Conservation (phyloP, 2,113 vertebrate species). For the Amphiprion ocellaris region DNA sequence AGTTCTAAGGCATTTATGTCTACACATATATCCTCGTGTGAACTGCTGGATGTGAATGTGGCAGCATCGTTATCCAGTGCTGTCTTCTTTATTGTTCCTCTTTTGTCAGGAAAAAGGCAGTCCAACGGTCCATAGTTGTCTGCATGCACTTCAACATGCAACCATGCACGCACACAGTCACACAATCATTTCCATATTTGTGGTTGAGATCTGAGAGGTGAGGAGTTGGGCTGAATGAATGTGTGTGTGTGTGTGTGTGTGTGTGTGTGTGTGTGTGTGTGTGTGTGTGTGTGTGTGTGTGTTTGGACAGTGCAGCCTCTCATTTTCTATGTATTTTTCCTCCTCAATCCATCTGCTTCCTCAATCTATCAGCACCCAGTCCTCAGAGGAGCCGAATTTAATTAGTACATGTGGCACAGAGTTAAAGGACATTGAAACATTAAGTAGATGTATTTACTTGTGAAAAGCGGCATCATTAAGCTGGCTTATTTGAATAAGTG, state of each 20-base stretch:
- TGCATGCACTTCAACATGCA: conserved; percentile 33
- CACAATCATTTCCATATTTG: conserved; percentile 55
- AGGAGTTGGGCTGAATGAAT: conserved; percentile 31
- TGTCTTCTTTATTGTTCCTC: conserved; percentile 65
- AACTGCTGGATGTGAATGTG: conserved; percentile 37
- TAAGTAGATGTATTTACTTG: conserved; percentile 76
- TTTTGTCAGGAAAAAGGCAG: conserved; percentile 62
- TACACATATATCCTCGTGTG: not conserved
- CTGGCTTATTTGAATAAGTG: conserved; percentile 69
- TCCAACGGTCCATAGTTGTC: conserved; percentile 49
- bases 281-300: conserved; percentile 1
- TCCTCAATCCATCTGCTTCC: conserved; percentile 71
- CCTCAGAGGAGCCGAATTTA: conserved; percentile 71
- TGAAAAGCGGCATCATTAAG: conserved; percentile 72
- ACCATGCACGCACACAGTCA: conserved; percentile 27
- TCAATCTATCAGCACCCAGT: conserved; percentile 53
- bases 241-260: conserved; percentile 1
- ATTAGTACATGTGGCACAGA: conserved; percentile 74
- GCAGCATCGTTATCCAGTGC: conserved; percentile 35
- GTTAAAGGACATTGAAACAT: conserved; percentile 76
- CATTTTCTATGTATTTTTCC: conserved; percentile 56
- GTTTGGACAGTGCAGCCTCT: conserved; percentile 31
- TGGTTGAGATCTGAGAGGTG: conserved; percentile 66
- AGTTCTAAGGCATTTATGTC: not conserved
- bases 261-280: conserved; percentile 11